Percentiles rank a stretch among this genome's conserved stretches.
These are phyloP conservation scores for Aphelinus certus DNA, from an alignment of 1,140 invertebrate species.

Conservation along the genomic window DNA sequence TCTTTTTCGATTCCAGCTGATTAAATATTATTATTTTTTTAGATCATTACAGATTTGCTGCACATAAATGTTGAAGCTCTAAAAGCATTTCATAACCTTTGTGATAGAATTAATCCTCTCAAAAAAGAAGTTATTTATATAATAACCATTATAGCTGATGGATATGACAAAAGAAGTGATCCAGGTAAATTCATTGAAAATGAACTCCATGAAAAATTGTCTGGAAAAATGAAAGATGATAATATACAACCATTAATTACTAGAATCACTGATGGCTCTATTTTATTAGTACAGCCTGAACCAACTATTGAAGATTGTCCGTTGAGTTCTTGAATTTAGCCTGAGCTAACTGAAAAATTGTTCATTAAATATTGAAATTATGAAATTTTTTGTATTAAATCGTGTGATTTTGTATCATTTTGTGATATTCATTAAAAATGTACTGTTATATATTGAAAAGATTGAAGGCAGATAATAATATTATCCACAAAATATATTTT, in stretches of 20 bases:
- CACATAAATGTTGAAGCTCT: slow-evolving; percentile 49
- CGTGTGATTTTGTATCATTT: too few relatives aligned
- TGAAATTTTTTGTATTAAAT: too few relatives aligned
- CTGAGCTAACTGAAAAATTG: too few relatives aligned
- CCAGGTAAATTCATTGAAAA: slow-evolving; percentile 47
- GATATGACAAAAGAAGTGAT: slow-evolving; percentile 36
- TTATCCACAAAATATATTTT: too few relatives aligned
- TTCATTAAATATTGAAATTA: too few relatives aligned
- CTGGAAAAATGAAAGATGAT: slow-evolving; percentile 49
- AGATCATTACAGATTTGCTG: slow-evolving; percentile 54
- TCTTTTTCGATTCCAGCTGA: not conserved
- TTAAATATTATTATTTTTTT: slow-evolving; percentile 40
- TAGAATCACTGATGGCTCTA: slow-evolving; percentile 54
- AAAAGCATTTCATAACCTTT: slow-evolving; percentile 56
- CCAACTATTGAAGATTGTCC: slow-evolving; percentile 41
- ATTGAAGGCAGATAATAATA: too few relatives aligned
- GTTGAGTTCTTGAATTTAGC: not conserved
- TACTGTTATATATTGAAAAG: too few relatives aligned
- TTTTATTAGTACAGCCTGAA: slow-evolving; percentile 51
- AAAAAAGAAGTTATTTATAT: slow-evolving; percentile 52
- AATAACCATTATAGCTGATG: slow-evolving; percentile 50
- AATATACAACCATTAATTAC: slow-evolving; percentile 53
- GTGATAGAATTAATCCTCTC: slow-evolving; percentile 53
- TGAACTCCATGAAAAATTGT: slow-evolving; percentile 48
- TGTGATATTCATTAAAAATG: too few relatives aligned